These are phyloP conservation scores for Passer montanus DNA, from an alignment of 2,113 vertebrate genomes.

Conservation along the genomic window DNA sequence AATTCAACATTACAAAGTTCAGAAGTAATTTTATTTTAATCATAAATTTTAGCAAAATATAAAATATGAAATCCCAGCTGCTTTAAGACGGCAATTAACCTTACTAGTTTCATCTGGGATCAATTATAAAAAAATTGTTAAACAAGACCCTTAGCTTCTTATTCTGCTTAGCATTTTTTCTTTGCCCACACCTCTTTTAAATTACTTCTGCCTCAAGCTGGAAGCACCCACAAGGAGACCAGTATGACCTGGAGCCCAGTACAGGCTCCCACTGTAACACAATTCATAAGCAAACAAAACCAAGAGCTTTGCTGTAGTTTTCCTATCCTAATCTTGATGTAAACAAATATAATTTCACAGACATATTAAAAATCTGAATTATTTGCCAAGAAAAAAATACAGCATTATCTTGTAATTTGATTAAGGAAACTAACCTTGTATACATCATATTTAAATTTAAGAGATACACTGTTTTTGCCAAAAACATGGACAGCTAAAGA, in stretches of 20 bases:
- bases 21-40: slow-evolving; percentile 15
- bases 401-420: neutral
- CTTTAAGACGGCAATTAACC: neutral
- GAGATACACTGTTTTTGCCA: neutral
- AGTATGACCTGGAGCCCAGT: neutral
- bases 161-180: neutral
- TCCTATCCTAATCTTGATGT: neutral
- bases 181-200: neutral
- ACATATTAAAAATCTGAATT: neutral
- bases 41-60: neutral
- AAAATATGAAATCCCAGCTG: neutral
- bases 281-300: neutral
- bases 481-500: neutral
- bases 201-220: neutral
- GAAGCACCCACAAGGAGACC: neutral
- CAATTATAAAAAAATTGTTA: neutral
- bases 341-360: neutral
- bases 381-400: neutral
- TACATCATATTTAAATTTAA: neutral
- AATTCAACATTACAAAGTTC: neutral
- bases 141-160: neutral
- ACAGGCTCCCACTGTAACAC: neutral
- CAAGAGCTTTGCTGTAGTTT: neutral
- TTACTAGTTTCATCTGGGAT: neutral
- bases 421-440: neutral